A percentile compares a stretch with the other conserved stretches of the same genome.
Conservation (phyloP, 2,888 invertebrate species). For the Achlya flavicornis region DNA sequence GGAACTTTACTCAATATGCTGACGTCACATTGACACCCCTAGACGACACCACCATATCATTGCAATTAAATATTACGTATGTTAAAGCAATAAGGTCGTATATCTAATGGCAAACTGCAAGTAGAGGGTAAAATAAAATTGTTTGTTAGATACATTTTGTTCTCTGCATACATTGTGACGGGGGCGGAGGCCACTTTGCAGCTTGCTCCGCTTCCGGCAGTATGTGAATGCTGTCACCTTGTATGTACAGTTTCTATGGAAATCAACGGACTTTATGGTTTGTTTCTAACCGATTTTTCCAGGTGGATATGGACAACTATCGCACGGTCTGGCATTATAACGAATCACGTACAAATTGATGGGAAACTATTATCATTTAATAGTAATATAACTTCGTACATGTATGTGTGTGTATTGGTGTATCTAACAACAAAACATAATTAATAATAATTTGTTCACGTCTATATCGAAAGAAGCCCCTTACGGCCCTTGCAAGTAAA, state of each 20-base stretch:
- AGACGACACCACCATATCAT: conserved; percentile 21
- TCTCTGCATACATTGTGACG: conserved; percentile 30
- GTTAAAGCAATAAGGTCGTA: conserved; percentile 20
- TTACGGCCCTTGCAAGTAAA: conserved; percentile 16
- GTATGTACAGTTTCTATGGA: conserved; percentile 60
- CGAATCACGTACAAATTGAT: no score
- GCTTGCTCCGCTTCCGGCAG: conserved; percentile 72
- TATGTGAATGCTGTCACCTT: conserved; percentile 75
- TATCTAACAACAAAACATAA: neutral
- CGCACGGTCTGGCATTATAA: no score
- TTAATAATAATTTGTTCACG: conserved; percentile 22
- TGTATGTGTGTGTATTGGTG: no score
- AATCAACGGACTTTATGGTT: conserved; percentile 55
- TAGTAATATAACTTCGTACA: no score
- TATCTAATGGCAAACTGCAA: conserved; percentile 17
- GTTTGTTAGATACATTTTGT: conserved; percentile 30
- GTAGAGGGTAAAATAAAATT: conserved; percentile 12
- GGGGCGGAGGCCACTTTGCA: conserved; percentile 64
- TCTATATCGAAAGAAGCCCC: conserved; percentile 17
- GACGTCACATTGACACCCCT: conserved; percentile 55
- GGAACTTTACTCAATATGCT: conserved; percentile 63
- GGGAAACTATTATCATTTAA: no score
- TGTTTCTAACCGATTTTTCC: conserved; percentile 20
- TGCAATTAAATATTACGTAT: conserved; percentile 13
- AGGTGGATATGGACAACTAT: no score